These are phyloP conservation scores for Mus minutoides DNA, from an alignment of 2,797 vertebrate genomes.

Conservation along the genomic window DNA sequence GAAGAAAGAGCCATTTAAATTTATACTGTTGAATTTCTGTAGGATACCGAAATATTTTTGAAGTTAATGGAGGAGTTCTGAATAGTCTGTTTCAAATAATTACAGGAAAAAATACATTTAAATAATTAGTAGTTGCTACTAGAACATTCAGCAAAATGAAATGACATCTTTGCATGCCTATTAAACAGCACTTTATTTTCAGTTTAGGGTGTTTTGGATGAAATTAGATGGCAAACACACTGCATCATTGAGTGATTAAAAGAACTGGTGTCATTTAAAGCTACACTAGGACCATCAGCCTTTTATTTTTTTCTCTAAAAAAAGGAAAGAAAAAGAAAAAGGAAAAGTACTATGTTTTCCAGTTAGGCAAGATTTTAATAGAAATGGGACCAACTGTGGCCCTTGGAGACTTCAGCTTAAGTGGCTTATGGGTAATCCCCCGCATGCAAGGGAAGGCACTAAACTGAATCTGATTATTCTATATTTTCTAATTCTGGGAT, in stretches of 20 bases:
- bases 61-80: conserved; percentile 80
- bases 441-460: conserved; percentile 21
- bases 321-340: neutral
- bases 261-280: conserved; percentile 61
- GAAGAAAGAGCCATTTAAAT: conserved; percentile 82
- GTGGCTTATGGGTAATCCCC: conserved; percentile 64
- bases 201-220: conserved; percentile 84
- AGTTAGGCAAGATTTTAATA: conserved; percentile 55
- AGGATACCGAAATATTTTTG: conserved; percentile 82
- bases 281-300: conserved; percentile 31
- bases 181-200: conserved; percentile 86
- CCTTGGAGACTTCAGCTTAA: conserved; percentile 56
- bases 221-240: conserved; percentile 84
- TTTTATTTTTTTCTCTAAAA: neutral
- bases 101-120: conserved; percentile 83
- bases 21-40: conserved; percentile 85
- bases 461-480: conserved; percentile 62
- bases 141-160: conserved; percentile 86
- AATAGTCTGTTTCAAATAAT: conserved; percentile 85
- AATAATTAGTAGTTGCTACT: conserved; percentile 87
- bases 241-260: conserved; percentile 70
- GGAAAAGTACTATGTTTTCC: neutral
- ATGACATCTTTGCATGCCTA: conserved; percentile 82
- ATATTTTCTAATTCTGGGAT: conserved; percentile 68
- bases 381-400: conserved; percentile 63